Base-by-base conservation (phyloP, 2,797 vertebrate species). In the Hoplostethus atlanticus region DNA sequence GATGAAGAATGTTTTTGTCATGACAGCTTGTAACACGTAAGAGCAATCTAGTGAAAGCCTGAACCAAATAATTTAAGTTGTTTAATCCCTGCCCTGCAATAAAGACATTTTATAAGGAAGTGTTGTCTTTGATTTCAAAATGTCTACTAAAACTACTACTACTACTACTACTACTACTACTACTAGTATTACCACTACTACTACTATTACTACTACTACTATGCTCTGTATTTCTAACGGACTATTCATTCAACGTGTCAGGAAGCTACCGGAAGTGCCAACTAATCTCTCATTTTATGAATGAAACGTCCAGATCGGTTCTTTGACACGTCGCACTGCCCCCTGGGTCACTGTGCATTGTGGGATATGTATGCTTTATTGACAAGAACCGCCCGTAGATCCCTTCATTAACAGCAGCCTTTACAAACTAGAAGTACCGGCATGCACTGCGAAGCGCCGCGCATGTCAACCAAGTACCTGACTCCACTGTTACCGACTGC, bases 301-400 rank as follows among this genome's bases (percentile, higher is more conserved):
- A 77, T 74, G 62, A 68, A 62, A 38, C 40, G 48, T 69, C 2
- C 52, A 1, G 12, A 42, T 38, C 17, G 4, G 2, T 16, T 0
- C 21, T 31, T 6, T 84, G 84, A 83, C 83, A 88, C 85, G 89
- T 89, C 50, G 47, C 76, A 11, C 58, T 61, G 38, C 5, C n/a
- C 6, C 30, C n/a, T 16, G 51, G 30, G 16, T 30, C 28, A 7
- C 21, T 1, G 9, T 46, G 66, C 16, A 0, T 0, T 1, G 0
- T 60, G 79, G 88, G 84, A 83, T 0, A 52, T 85, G 86, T 83
- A 81, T 85, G 77, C 52, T 56, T 59, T 7, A 3, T 21, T 3
- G 2, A 1, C 38, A 7, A 1, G 31, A 42, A 17, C 8, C 12
- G 15, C 0, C 0, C 21, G 21, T 34, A 34, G 34, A 6, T 5